phyloP scores from a whole-genome alignment of 2,888 invertebrate genomes.

The Microchrysa polita region DNA sequence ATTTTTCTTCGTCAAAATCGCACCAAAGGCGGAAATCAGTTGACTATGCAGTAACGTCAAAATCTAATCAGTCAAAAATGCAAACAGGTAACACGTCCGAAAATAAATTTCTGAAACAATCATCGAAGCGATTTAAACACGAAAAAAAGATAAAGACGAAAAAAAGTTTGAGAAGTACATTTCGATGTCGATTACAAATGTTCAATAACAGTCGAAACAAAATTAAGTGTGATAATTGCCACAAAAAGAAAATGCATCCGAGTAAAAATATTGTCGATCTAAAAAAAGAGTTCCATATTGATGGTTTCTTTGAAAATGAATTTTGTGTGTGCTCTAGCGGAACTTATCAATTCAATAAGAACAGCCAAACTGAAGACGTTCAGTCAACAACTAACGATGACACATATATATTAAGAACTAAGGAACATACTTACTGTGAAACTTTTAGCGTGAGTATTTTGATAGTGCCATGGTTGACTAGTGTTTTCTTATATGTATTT shows the following conservation, averaged over 20 bases:
- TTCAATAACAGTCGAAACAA: slow-evolving; percentile 53
- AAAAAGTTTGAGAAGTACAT: slow-evolving; percentile 60
- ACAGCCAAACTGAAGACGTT: slow-evolving; percentile 51
- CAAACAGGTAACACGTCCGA: slow-evolving; percentile 51
- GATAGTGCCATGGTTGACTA: neutral
- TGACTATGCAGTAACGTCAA: neutral
- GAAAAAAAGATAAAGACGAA: slow-evolving; percentile 37
- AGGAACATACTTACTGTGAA: slow-evolving; percentile 62
- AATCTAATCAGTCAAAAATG: slow-evolving; percentile 32
- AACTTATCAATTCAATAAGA: slow-evolving; percentile 46
- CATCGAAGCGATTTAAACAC: slow-evolving; percentile 34
- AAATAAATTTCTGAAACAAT: slow-evolving; percentile 56
- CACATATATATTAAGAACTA: slow-evolving; percentile 56
- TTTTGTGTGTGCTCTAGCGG: slow-evolving; percentile 57
- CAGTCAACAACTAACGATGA: slow-evolving; percentile 55
- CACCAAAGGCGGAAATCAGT: slow-evolving; percentile 28
- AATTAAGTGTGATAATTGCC: slow-evolving; percentile 61
- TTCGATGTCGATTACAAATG: slow-evolving; percentile 58
- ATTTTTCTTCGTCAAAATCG: slow-evolving; percentile 46
- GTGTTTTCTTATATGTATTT: no score
- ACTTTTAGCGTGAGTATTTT: slow-evolving; percentile 59
- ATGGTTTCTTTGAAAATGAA: slow-evolving; percentile 50
- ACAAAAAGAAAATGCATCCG: slow-evolving; percentile 62
- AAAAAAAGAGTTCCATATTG: slow-evolving; percentile 58
- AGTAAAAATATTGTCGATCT: slow-evolving; percentile 61